phyloP scores from a whole-genome alignment of 53 echinoderm and acorn worm species.

The Mesocentrotus franciscanus region DNA sequence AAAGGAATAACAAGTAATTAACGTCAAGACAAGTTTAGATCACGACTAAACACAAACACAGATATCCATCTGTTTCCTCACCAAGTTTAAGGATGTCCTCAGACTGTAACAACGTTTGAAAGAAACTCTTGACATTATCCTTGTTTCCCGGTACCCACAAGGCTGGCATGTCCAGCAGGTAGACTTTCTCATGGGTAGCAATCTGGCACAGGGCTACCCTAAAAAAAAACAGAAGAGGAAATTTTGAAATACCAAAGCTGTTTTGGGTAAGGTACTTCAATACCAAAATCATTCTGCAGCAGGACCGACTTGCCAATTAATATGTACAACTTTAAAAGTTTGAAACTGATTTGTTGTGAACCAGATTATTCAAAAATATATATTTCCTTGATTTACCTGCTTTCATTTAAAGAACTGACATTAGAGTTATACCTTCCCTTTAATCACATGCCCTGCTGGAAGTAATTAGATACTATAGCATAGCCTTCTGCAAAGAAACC shows the following conservation, averaged over 20 bases:
- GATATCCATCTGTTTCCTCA: conserved; percentile 34
- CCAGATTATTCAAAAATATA: too few species aligned
- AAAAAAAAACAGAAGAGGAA: neutral
- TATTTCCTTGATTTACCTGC: neutral
- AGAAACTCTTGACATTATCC: conserved; percentile 60
- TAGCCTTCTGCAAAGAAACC: neutral
- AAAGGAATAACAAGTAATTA: neutral
- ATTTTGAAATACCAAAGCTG: neutral
- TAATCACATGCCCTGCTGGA: neutral
- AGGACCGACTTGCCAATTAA: neutral
- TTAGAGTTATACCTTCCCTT: neutral
- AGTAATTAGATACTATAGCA: neutral
- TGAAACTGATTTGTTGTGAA: neutral
- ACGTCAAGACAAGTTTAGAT: neutral
- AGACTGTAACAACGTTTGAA: conserved; percentile 58
- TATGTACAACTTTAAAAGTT: neutral
- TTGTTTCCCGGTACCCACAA: conserved; percentile 58
- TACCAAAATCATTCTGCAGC: neutral
- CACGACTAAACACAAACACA: neutral
- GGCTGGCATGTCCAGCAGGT: conserved; percentile 84
- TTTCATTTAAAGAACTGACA: neutral
- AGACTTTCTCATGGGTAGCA: conserved; percentile 71
- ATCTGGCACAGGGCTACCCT: conserved; percentile 92
- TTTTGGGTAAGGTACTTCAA: neutral
- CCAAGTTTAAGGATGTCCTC: conserved; percentile 85